Base-by-base conservation (phyloP, 2,888 invertebrate species). In the Stegophylla sp. region DNA sequence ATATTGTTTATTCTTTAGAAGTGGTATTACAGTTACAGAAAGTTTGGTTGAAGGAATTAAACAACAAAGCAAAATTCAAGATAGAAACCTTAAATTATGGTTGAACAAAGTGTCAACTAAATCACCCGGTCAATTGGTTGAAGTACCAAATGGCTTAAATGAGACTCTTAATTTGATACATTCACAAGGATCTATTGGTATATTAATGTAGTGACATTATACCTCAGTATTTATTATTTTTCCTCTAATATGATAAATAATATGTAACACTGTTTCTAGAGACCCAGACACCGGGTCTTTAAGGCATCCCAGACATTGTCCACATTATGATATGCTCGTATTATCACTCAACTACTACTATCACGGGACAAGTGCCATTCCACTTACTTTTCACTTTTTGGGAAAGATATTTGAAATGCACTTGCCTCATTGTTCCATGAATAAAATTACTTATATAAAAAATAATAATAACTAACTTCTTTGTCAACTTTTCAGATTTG, bases 151-250 rank as follows among this genome's bases (percentile, higher is more conserved):
- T 26, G 79, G 79, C 5, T 87, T 92, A 64, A 90, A 90, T 13
- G 86, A 86, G 56, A 90, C 89, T 84, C 87, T 92, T 41, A 85
- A 88, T 82, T 85, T 86, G 12, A 86, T 92, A 82, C 90, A 87
- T 64, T 83, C 83, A 48, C 83, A 85, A 82, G 88, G 88, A 82
- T 83, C 85, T 51, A 83, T 85, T 83, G 87, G 88, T 34, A 34
- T 34, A 72, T 23, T 48, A 53, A 74, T 23, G 56, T 41, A 7
- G 23, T 34, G 17, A 13, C 1, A 41, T 1, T 17, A 51, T 10
- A 56, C 20, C 51, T 53, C 13, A 66, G n/a, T 9, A 69, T n/a
- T 20, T 28, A n/a, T 12, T 53, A 15, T 17, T 41, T 71, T 41
- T 28, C 41, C 15, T 43, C 5, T 56, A 56, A 26, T 72, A 53